phyloP scores from a whole-genome alignment of 2,797 vertebrate species.

The Anableps anableps region DNA sequence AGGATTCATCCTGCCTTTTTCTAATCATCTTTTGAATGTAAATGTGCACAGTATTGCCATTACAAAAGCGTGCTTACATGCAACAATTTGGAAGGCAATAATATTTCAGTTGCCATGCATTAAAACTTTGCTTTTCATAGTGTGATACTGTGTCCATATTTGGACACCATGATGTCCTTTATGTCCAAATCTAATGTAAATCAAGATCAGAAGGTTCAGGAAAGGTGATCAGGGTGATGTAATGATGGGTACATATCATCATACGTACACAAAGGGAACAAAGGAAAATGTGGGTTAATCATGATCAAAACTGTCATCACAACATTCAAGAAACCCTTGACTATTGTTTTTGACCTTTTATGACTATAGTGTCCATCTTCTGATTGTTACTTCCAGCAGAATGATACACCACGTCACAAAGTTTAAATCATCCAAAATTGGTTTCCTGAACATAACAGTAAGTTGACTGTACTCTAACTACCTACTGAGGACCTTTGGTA shows the following conservation, averaged over 20 bases:
- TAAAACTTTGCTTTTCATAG: too few species aligned
- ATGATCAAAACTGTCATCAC: background rate
- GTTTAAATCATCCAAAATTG: background rate
- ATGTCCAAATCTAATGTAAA: background rate
- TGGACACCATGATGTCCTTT: background rate
- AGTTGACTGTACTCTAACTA: background rate
- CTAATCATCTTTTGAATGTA: too few species aligned
- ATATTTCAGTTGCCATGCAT: background rate
- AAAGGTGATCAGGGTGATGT: background rate
- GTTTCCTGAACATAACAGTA: background rate
- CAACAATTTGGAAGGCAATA: background rate
- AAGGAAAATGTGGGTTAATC: background rate
- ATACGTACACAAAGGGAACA: too few species aligned
- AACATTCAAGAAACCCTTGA: background rate
- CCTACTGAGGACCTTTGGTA: background rate
- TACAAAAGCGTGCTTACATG: too few species aligned
- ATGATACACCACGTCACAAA: background rate
- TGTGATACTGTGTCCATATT: too few species aligned
- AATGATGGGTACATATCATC: too few species aligned
- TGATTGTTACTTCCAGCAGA: background rate
- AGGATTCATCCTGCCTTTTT: background rate
- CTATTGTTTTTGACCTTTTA: background rate
- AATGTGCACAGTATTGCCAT: too few species aligned
- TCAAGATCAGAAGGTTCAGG: background rate
- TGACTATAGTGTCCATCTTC: background rate